These are phyloP conservation scores for Craseonycteris thonglongyai DNA, from an alignment of 2,113 vertebrate species.

Conservation along the genomic window DNA sequence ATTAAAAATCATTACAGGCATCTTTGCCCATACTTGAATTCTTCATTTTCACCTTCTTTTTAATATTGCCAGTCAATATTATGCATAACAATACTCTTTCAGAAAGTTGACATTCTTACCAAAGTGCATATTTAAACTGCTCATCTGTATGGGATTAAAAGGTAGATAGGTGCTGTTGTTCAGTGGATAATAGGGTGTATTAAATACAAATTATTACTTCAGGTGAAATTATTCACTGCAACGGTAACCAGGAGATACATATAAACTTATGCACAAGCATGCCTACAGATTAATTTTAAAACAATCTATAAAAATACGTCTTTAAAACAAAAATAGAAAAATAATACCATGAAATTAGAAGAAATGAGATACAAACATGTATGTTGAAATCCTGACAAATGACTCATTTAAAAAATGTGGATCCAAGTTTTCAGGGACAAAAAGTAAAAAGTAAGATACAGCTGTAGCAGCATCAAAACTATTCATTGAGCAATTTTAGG, in stretches of 20 bases:
- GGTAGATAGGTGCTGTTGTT: not conserved
- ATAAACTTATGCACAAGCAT: not conserved
- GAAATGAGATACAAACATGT: not conserved
- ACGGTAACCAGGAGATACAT: not conserved
- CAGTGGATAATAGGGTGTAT: not conserved
- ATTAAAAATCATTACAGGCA: not conserved
- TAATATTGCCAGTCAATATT: not conserved
- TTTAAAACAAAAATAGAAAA: not conserved
- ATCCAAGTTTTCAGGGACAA: not conserved
- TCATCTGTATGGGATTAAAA: not conserved
- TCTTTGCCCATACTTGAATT: not conserved
- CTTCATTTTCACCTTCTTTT: not conserved
- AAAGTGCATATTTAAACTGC: not conserved
- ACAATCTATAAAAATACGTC: not conserved
- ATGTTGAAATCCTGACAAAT: not conserved
- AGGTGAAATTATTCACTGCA: not conserved
- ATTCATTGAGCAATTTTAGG: not conserved
- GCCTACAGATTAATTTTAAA: not conserved
- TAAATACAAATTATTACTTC: not conserved
- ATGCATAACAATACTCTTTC: not conserved
- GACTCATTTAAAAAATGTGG: not conserved
- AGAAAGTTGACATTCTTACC: not conserved
- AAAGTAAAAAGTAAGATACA: not conserved
- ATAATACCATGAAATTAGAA: not conserved
- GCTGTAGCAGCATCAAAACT: not conserved